Evolutionary conservation across 2,888 invertebrate genomes (phyloP).

Genomic region (Nasonovia ribisnigri): DNA sequence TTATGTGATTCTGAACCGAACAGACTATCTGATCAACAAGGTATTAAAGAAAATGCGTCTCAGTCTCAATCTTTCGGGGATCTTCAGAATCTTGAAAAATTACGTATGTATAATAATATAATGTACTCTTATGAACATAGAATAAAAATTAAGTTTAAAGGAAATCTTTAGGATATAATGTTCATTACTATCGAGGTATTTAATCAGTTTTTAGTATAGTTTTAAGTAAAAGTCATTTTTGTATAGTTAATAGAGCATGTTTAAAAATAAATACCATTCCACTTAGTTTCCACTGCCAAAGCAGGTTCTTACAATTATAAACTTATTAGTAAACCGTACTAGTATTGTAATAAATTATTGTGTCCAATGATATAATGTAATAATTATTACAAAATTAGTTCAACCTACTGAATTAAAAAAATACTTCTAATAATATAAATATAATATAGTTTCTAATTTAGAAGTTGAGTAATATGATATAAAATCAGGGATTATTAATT

Average conservation of each 20-base stretch:
- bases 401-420: neutral
- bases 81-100: neutral
- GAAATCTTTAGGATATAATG: neutral
- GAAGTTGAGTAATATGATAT: neutral
- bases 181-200: no score
- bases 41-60: neutral
- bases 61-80: neutral
- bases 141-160: neutral
- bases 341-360: neutral
- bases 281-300: no score
- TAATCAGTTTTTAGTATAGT: no score
- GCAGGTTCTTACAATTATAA: no score
- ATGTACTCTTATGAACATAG: neutral
- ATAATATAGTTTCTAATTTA: neutral
- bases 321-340: neutral
- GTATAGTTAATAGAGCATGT: no score
- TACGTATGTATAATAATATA: conserved; percentile 1
- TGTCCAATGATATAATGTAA: neutral
- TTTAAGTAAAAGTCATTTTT: no score
- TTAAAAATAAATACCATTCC: no score
- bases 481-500: neutral
- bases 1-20: conserved; percentile 33
- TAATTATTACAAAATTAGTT: neutral
- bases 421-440: conserved; percentile 2
- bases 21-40: neutral